Conservation (phyloP, 2,797 vertebrate species). For the Alcedo atthis region DNA sequence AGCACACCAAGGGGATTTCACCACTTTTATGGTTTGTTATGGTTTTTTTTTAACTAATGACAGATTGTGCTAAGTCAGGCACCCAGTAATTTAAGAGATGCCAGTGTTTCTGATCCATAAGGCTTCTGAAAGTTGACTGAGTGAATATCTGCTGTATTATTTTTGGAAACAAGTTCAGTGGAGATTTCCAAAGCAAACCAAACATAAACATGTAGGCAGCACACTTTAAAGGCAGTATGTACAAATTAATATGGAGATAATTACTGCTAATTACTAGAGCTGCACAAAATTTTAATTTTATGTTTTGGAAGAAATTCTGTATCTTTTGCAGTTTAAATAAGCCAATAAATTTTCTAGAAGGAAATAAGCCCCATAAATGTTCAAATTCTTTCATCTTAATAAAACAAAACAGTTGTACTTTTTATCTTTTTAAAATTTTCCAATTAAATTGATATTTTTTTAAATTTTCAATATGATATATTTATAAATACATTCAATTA, state of each 20-base stretch:
- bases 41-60: neutral
- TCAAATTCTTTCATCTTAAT: neutral
- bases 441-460: neutral
- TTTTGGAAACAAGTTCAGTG: neutral
- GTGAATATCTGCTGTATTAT: neutral
- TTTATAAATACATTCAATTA: neutral
- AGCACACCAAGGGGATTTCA: slow-evolving; percentile 15
- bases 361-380: neutral
- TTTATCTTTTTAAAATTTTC: neutral
- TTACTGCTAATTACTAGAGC: neutral
- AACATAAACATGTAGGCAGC: neutral
- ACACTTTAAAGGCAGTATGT: neutral
- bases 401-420: neutral
- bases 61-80: slow-evolving; percentile 41
- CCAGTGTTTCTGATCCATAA: slow-evolving; percentile 20
- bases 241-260: neutral
- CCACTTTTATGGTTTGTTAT: neutral
- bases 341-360: neutral
- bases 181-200: neutral
- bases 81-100: slow-evolving; percentile 2
- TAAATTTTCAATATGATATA: neutral
- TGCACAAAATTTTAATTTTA: neutral
- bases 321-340: neutral
- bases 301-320: neutral
- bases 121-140: neutral